phyloP scores from a whole-genome alignment of 2,113 vertebrate species.

The Gobiocypris rarus region DNA sequence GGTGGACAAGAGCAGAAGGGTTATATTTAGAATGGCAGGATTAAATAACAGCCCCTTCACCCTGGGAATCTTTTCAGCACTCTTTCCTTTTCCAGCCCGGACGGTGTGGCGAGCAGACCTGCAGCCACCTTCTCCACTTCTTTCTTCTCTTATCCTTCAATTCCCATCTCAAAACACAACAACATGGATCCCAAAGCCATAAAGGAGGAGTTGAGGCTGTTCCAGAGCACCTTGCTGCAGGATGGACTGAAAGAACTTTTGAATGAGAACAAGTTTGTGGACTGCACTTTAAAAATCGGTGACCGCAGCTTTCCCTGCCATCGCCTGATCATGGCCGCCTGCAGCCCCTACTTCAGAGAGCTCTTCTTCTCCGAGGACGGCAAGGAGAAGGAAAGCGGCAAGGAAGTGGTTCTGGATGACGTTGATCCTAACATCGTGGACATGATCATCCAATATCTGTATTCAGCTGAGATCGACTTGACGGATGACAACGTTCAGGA shows the following conservation, averaged over 20 bases:
- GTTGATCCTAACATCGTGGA: slow-evolving; percentile 88
- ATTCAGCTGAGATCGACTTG: slow-evolving; percentile 95
- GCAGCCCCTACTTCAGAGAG: slow-evolving; percentile 98
- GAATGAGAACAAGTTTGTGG: slow-evolving; percentile 97
- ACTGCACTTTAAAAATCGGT: slow-evolving; percentile 94
- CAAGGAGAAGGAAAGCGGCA: slow-evolving; percentile 85
- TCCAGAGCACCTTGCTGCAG: slow-evolving; percentile 97
- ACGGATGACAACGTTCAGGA: slow-evolving; percentile 95
- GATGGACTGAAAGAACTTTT: slow-evolving; percentile 96
- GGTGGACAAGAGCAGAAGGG: slow-evolving; percentile 40
- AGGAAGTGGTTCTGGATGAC: slow-evolving; percentile 90
- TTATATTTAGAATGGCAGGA: slow-evolving; percentile 90
- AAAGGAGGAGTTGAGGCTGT: slow-evolving; percentile 95
- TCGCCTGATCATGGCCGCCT: slow-evolving; percentile 93
- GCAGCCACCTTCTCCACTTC: slow-evolving; percentile 72
- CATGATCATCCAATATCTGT: slow-evolving; percentile 92
- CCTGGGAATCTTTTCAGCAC: slow-evolving; percentile 77
- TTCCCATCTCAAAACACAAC: not conserved
- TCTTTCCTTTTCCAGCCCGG: slow-evolving; percentile 88
- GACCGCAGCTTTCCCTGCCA: slow-evolving; percentile 94
- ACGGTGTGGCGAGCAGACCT: slow-evolving; percentile 79
- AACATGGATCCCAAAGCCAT: slow-evolving; percentile 92
- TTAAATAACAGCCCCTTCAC: slow-evolving; percentile 91
- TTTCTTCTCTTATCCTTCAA: not conserved
- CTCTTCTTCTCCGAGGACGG: slow-evolving; percentile 94